Evolutionary conservation across 2,113 vertebrate species (phyloP), one percentile per base, ranked within the genome.

Genomic region (Xiphophorus couchianus): DNA sequence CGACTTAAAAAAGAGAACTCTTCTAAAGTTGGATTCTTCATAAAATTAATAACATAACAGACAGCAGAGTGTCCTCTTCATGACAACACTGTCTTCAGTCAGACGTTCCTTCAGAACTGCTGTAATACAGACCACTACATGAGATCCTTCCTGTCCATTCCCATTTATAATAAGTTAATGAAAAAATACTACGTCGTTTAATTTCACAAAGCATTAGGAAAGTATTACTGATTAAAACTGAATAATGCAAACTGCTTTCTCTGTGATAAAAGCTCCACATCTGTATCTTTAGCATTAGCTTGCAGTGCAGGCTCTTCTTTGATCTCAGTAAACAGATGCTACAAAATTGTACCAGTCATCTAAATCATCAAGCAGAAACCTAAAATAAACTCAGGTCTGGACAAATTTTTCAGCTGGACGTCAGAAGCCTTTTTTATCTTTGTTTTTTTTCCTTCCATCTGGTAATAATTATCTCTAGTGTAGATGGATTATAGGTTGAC

Each of bases 371-470:
- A 31, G 22, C 37, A 19, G 37, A n/a, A 27, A 48, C n/a, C 15
- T 25, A 17, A 62, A 42, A 3, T 30, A 29, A 39, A n/a, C 37
- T 37, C 35, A 25, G 27, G 39, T n/a, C 11, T n/a, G 69, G 85
- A 71, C 63, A 73, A 58, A 72, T 74, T 63, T 15, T 14, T 25
- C 62, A 29, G 33, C 58, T 77, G 70, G 62, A 19, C 27, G 30
- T 39, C 39, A 63, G 67, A 37, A 39, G 3, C 10, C 60, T 68
- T 27, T 31, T 44, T 31, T 69, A 48, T 64, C 69, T 27, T 12
- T 29, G 19, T 5, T 60, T 42, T 72, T 37, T 76, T 78, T 22
- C 8, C 35, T 62, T 66, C 74, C 81, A 80, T 87, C 81, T 84
- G 79, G 73, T 84, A 79, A 73, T 25, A 81, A 58, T 84, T 48